Conservation (phyloP, 2,113 vertebrate genomes). For the Myrmecobius fasciatus region DNA sequence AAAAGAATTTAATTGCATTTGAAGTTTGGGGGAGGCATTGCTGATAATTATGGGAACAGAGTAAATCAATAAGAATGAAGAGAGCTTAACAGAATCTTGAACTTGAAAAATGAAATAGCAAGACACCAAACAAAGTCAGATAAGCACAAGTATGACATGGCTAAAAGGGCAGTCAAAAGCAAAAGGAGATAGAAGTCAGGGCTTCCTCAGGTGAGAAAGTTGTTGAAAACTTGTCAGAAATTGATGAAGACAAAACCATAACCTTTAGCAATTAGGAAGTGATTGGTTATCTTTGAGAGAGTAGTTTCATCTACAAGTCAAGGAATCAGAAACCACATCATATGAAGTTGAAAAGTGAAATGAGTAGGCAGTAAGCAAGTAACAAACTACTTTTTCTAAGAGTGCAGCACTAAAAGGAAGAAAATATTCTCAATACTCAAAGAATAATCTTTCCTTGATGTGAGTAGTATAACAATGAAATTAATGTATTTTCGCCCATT, state of each 20-base stretch:
- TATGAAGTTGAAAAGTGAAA: background rate
- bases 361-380: background rate
- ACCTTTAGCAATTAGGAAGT: background rate
- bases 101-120: background rate
- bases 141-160: background rate
- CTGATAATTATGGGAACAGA: background rate
- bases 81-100: background rate
- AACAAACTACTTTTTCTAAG: background rate
- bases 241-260: background rate
- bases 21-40: background rate
- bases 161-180: background rate
- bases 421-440: background rate
- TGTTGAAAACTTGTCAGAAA: background rate
- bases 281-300: background rate
- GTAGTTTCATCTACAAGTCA: background rate
- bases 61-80: background rate
- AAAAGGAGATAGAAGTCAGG: background rate
- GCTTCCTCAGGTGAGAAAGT: background rate
- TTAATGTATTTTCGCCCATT: background rate
- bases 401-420: background rate
- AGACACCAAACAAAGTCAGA: background rate
- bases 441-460: background rate
- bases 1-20: background rate
- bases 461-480: background rate
- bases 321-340: background rate